Evolutionary conservation across 2,888 invertebrate genomes (phyloP).

Genomic region (Drosophila parthenogenetica): DNA sequence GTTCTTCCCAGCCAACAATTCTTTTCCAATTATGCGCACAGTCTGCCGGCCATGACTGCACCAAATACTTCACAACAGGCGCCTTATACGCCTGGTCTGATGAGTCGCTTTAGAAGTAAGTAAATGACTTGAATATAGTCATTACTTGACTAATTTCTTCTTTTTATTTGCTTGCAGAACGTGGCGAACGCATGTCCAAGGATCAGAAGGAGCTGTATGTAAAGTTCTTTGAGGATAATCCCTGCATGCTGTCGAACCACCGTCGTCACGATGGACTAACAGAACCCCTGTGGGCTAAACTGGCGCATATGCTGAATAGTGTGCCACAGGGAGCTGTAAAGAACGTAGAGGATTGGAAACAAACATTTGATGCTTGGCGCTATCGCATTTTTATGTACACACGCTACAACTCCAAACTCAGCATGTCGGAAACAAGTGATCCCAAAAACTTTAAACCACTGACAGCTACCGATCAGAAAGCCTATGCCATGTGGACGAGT

Average conservation of each 20-base stretch:
- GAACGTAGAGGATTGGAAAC: conserved; percentile 83
- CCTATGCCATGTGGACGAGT: conserved; percentile 83
- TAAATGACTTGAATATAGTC: neutral
- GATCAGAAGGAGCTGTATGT: conserved; percentile 82
- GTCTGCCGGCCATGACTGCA: conserved; percentile 60
- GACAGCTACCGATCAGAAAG: conserved; percentile 82
- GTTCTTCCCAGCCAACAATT: conserved; percentile 64
- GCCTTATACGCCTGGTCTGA: conserved; percentile 76
- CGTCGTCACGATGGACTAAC: conserved; percentile 80
- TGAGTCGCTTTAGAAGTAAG: conserved; percentile 81
- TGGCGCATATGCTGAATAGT: conserved; percentile 79
- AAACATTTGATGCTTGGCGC: conserved; percentile 83
- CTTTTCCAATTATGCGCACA: conserved; percentile 67
- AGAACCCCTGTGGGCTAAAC: conserved; percentile 80
- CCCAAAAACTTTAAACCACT: conserved; percentile 82
- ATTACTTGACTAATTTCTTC: neutral
- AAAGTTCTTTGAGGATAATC: conserved; percentile 82
- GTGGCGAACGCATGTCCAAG: conserved; percentile 83
- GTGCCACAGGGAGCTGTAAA: conserved; percentile 82
- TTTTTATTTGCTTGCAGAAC: conserved; percentile 55
- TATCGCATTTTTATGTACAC: conserved; percentile 83
- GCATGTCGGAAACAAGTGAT: conserved; percentile 80
- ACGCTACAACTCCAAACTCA: conserved; percentile 82
- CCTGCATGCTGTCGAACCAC: conserved; percentile 81
- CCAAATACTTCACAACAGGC: conserved; percentile 70